phyloP scores from a whole-genome alignment of 1,140 invertebrate species.

The Archivesica marissinica region DNA sequence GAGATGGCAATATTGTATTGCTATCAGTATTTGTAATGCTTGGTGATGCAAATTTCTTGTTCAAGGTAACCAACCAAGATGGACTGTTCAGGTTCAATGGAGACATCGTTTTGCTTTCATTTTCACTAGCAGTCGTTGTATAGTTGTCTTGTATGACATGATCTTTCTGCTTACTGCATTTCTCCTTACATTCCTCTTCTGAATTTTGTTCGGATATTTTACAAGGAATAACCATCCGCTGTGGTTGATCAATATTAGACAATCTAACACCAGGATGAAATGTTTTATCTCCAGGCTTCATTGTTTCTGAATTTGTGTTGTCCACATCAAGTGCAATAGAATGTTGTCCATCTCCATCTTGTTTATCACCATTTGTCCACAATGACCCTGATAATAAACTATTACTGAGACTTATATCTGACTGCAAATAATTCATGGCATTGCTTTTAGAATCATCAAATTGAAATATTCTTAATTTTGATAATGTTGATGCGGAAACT shows the following conservation, averaged over 20 bases:
- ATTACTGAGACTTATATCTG: background rate
- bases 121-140: background rate
- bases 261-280: background rate
- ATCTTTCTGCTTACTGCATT: background rate
- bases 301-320: background rate
- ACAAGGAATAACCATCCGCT: background rate
- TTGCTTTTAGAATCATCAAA: conserved; percentile 52
- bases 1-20: background rate
- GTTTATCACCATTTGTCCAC: conserved; percentile 5
- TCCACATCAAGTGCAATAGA: background rate
- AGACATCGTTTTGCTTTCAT: background rate
- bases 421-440: background rate
- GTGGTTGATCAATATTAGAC: background rate
- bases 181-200: too few species aligned
- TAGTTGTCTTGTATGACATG: background rate
- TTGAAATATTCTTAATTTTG: conserved; percentile 38
- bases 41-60: conserved; percentile 38
- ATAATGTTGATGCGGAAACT: conserved; percentile 24
- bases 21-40: background rate
- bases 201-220: too few species aligned
- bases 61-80: conserved; percentile 28
- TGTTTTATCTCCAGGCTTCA: background rate
- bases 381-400: conserved; percentile 34
- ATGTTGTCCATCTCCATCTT: background rate
- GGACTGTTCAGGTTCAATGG: background rate